These are phyloP conservation scores for Lates japonicus DNA, from an alignment of 2,797 vertebrate genomes.

Conservation along the genomic window DNA sequence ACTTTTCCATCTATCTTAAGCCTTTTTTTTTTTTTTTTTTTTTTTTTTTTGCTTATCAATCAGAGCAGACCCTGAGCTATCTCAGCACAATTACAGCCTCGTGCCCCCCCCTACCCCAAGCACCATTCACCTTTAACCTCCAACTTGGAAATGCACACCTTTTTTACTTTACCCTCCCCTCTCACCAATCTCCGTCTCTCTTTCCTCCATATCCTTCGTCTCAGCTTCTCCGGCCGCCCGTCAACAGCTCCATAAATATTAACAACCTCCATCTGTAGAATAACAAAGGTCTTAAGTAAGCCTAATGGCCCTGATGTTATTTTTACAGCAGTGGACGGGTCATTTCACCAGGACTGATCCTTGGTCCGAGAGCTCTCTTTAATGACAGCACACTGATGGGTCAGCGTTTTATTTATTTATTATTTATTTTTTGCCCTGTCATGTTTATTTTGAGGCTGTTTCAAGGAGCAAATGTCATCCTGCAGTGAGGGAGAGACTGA, in stretches of 20 bases:
- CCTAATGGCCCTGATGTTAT: slow-evolving; percentile 65
- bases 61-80: slow-evolving; percentile 55
- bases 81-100: slow-evolving; percentile 58
- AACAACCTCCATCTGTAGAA: slow-evolving; percentile 65
- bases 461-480: slow-evolving; percentile 23
- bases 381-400: slow-evolving; percentile 21
- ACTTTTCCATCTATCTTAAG: slow-evolving; percentile 27
- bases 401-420: slow-evolving; percentile 28
- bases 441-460: slow-evolving; percentile 24
- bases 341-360: slow-evolving; percentile 21
- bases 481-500: neutral
- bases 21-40: slow-evolving; percentile 53
- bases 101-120: slow-evolving; percentile 27
- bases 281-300: slow-evolving; percentile 70
- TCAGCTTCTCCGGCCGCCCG: slow-evolving; percentile 44
- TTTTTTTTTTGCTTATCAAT: slow-evolving; percentile 67
- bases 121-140: slow-evolving; percentile 69
- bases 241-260: slow-evolving; percentile 70
- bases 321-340: slow-evolving; percentile 48
- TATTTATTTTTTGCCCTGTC: slow-evolving; percentile 32
- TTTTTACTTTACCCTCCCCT: slow-evolving; percentile 2
- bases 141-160: slow-evolving; percentile 20
- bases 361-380: slow-evolving; percentile 13
- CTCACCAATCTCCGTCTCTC: slow-evolving; percentile 4
- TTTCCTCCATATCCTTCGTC: slow-evolving; percentile 16